phyloP scores from a whole-genome alignment of 1,140 invertebrate genomes.

The Globodera rostochiensis region DNA sequence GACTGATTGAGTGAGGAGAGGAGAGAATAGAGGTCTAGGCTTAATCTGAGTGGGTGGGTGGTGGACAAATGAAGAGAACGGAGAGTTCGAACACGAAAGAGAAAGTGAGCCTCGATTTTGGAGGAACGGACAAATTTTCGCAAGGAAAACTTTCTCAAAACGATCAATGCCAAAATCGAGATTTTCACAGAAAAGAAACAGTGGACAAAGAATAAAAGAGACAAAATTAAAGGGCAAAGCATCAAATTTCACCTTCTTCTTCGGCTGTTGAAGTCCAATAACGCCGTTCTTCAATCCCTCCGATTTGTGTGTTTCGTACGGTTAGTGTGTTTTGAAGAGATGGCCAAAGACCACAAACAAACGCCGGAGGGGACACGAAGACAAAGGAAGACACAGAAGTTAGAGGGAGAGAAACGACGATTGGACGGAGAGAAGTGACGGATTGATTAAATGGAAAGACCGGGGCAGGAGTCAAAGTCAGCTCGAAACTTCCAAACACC shows the following conservation, averaged over 20 bases:
- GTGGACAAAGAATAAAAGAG: neutral
- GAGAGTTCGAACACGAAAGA: neutral
- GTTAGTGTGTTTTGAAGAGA: neutral
- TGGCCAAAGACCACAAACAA: neutral
- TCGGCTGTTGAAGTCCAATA: neutral
- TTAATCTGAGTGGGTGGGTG: no score
- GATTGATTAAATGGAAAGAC: neutral
- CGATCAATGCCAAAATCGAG: neutral
- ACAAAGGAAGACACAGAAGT: neutral
- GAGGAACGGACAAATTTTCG: no score
- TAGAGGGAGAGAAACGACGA: neutral
- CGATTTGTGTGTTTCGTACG: neutral
- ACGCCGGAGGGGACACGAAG: neutral
- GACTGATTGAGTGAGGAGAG: neutral
- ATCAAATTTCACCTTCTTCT: neutral
- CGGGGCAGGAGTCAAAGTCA: neutral
- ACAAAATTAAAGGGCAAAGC: neutral
- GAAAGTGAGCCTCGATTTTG: no score
- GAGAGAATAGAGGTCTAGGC: neutral
- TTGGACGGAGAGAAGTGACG: neutral
- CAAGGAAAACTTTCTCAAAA: no score
- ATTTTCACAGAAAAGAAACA: neutral
- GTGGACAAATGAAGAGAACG: neutral
- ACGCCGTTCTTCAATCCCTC: neutral
- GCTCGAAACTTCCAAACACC: neutral